A percentile compares a stretch with the other conserved stretches of the same genome.
Conservation (phyloP, 2,888 invertebrate genomes). For the Xanthia icteritia region DNA sequence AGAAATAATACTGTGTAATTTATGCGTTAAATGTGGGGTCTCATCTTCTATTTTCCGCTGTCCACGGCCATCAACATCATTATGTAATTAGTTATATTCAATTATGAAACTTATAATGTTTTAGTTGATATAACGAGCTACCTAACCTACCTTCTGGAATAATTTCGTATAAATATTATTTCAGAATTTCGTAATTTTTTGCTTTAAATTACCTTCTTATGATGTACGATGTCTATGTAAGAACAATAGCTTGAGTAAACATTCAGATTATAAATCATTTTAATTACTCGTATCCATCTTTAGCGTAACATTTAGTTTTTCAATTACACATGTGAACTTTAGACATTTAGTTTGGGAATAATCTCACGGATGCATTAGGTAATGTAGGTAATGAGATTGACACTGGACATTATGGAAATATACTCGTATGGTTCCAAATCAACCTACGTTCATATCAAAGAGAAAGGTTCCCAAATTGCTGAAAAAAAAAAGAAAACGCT, state of each 20-base stretch:
- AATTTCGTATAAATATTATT: conserved; percentile 1
- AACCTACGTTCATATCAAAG: background rate
- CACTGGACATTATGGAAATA: background rate
- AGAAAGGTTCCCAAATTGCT: background rate
- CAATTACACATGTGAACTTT: conserved; percentile 27
- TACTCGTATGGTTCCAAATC: conserved; percentile 1
- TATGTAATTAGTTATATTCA: conserved; percentile 33
- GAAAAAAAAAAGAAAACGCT: background rate
- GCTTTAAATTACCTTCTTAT: background rate
- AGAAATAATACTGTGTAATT: conserved; percentile 42
- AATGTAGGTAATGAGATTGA: background rate
- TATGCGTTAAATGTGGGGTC: conserved; percentile 18
- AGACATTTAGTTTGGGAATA: conserved; percentile 38
- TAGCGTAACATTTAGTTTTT: conserved; percentile 23
- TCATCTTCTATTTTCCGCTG: conserved; percentile 18
- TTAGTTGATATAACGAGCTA: background rate
- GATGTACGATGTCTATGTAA: conserved; percentile 7
- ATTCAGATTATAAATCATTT: conserved; percentile 43
- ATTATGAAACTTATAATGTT: conserved; percentile 19
- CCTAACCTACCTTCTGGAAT: conserved; percentile 2
- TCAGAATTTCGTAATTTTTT: conserved; percentile 11
- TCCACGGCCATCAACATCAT: conserved; percentile 28
- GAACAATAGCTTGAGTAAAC: conserved; percentile 52
- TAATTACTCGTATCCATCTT: conserved; percentile 9
- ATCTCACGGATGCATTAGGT: conserved; percentile 25